Base-by-base conservation (phyloP, 1,140 invertebrate species). In the Drosophila eugracilis region DNA sequence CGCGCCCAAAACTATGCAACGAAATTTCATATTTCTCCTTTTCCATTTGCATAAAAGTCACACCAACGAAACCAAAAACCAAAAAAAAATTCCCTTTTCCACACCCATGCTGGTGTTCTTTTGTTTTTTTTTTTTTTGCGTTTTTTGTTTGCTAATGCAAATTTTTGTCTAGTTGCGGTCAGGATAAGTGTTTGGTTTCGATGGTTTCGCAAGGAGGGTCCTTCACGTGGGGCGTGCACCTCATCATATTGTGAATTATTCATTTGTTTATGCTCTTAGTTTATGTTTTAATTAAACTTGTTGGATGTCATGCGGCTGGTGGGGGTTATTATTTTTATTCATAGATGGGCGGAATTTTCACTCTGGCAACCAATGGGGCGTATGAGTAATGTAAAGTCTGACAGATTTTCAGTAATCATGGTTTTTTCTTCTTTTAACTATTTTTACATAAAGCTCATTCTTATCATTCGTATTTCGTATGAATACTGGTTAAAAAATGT, bases 241-340 rank as follows among this genome's bases (percentile, higher is more conserved):
- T 72, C 75, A 84, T 55, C 74, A 72, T 72, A 69, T 67, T 72
- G 79, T 85, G 80, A 85, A 84, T 84, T 76, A 79, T 84, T 84
- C 80, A 84, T 84, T 84, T 67, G 80, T 69, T 84, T 84, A 75
- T 78, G 80, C 65, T 69, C 30, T 75, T 70, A 76, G 76, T 78
- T 84, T 53, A 75, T 84, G 80, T 75, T 79, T 84, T 84, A 84
- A 84, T 85, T 84, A 84, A 84, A 71, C 71, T 52, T 30, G 59
- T 28, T 67, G 28, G n/a, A 14, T 24, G 19, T 17, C 24, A 39
- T 12, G 17, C 17, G 36, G 36, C 9, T 17, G 6, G 9, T n/a
- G 22, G 10, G 10, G 14, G 10, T 32, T 32, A 4, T 24, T 24
- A 6, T 10, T 47, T 24, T 15, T 28, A 47, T 24, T 24, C n/a